Conservation (phyloP, 2,888 invertebrate genomes). For the Lepidocyrtoides sp. region DNA sequence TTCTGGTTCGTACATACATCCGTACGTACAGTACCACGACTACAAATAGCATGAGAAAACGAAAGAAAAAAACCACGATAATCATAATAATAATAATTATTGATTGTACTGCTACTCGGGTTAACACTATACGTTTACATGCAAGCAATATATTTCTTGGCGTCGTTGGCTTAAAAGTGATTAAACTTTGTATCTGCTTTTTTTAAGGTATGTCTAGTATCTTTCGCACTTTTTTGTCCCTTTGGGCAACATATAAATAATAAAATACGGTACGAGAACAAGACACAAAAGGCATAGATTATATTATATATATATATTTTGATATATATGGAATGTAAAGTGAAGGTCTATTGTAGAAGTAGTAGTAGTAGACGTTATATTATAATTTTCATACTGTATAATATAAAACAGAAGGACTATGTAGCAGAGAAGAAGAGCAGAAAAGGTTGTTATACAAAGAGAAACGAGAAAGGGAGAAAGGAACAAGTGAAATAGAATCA, state of each 20-base stretch:
- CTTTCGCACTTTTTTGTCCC: slow-evolving; percentile 10
- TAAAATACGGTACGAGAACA: slow-evolving; percentile 34
- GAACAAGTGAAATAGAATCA: slow-evolving; percentile 87
- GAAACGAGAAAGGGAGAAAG: slow-evolving; percentile 87
- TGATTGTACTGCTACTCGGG: slow-evolving; percentile 16
- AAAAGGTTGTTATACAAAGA: slow-evolving; percentile 31
- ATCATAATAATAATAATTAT: neutral
- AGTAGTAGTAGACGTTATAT: slow-evolving; percentile 26
- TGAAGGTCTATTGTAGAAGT: slow-evolving; percentile 40
- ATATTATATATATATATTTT: neutral
- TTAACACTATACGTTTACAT: slow-evolving; percentile 49
- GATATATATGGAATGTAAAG: slow-evolving; percentile 11
- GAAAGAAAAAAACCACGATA: slow-evolving; percentile 56
- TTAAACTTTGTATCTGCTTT: neutral
- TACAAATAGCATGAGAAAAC: slow-evolving; percentile 54
- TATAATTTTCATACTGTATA: slow-evolving; percentile 12
- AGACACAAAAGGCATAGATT: slow-evolving; percentile 60
- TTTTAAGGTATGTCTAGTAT: neutral
- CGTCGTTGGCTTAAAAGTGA: slow-evolving; percentile 27
- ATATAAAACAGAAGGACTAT: slow-evolving; percentile 38
- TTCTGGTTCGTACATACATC: slow-evolving; percentile 1
- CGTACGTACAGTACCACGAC: neutral
- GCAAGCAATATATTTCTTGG: slow-evolving; percentile 51
- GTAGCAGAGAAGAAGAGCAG: slow-evolving; percentile 69
- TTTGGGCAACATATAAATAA: slow-evolving; percentile 29